Conservation (phyloP, 2,113 vertebrate genomes). For the Melospiza melodia region DNA sequence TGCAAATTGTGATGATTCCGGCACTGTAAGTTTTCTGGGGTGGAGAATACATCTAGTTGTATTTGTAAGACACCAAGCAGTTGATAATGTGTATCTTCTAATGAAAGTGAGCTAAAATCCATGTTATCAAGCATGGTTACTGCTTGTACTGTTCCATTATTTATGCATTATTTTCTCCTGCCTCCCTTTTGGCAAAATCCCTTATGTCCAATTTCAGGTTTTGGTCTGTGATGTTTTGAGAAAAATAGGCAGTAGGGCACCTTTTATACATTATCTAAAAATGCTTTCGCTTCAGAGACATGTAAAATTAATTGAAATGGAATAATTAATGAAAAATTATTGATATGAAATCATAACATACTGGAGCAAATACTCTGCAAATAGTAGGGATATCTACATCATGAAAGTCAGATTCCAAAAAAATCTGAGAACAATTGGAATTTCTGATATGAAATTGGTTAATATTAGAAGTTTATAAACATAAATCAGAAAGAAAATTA, state of each 20-base stretch:
- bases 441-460: neutral
- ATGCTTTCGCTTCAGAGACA: neutral
- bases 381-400: neutral
- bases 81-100: neutral
- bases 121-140: neutral
- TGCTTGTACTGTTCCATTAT: neutral
- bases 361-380: neutral
- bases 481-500: neutral
- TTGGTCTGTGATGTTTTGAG: neutral
- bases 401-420: neutral
- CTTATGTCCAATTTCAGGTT: neutral
- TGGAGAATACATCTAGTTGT: neutral
- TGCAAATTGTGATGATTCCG: neutral
- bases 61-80: neutral
- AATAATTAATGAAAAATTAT: neutral
- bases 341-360: neutral
- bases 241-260: neutral
- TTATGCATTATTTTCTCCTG: neutral
- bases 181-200: conserved; percentile 5
- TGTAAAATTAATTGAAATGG: neutral
- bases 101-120: neutral
- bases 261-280: neutral
- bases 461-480: neutral
- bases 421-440: neutral
- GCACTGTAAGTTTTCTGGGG: neutral